Evolutionary conservation across 1,140 invertebrate species (phyloP).

Genomic region (Augochlora pura): DNA sequence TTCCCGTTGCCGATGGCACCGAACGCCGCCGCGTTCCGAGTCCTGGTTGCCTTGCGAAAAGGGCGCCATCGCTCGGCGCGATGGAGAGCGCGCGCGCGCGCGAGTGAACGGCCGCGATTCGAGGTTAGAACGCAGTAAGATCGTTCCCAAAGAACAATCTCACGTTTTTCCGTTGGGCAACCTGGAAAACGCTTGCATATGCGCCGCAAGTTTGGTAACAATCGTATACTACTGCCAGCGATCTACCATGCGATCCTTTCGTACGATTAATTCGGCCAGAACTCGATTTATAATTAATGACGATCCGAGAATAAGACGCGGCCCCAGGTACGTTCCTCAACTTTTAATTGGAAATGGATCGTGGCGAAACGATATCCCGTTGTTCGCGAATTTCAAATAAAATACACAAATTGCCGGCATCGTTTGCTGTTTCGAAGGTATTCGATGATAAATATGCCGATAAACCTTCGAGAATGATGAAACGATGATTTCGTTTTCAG

Average conservation of each 20-base stretch:
- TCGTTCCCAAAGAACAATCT: not conserved
- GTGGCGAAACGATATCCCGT: not conserved
- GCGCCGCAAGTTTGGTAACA: no score
- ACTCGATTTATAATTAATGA: no score
- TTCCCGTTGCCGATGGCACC: constrained; percentile 12
- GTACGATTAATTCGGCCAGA: not conserved
- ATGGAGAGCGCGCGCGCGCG: constrained; percentile 29
- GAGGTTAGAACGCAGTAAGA: constrained; percentile 31
- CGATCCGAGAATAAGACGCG: no score
- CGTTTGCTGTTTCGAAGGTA: not conserved
- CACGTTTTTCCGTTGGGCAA: not conserved
- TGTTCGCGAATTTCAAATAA: not conserved
- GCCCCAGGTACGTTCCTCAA: not conserved
- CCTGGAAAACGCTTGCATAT: not conserved
- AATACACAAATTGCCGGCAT: not conserved
- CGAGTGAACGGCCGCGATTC: constrained; percentile 10
- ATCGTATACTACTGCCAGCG: no score
- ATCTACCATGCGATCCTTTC: no score
- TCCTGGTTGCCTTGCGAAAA: constrained; percentile 4
- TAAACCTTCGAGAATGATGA: no score
- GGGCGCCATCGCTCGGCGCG: constrained; percentile 21
- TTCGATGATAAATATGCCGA: not conserved
- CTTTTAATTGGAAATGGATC: not conserved
- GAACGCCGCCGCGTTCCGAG: not conserved
- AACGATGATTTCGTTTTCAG: no score